phyloP scores from a whole-genome alignment of 2,888 invertebrate species.

The Sturmia bella region DNA sequence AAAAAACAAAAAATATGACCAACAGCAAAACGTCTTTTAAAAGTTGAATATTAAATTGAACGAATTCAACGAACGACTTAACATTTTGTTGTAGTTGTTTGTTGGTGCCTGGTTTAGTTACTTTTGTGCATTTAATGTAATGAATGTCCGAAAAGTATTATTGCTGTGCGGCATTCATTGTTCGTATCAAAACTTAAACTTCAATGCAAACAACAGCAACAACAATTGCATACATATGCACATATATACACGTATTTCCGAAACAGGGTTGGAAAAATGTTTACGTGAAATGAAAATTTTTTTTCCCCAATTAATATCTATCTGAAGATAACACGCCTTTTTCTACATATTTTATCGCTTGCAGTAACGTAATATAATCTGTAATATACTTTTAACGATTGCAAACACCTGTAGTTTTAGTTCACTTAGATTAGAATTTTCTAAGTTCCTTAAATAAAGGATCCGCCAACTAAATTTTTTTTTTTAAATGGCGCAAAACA shows the following conservation, averaged over 20 bases:
- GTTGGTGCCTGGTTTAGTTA: slow-evolving; percentile 20
- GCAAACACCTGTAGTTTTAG: too few species aligned
- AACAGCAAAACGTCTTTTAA: slow-evolving; percentile 34
- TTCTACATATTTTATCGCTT: too few species aligned
- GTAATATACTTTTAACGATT: too few species aligned
- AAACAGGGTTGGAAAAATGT: neutral
- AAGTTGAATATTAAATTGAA: slow-evolving; percentile 44
- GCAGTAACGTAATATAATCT: too few species aligned
- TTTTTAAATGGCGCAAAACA: too few species aligned
- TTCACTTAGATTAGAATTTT: too few species aligned
- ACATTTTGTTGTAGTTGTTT: slow-evolving; percentile 34
- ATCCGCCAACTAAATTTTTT: too few species aligned
- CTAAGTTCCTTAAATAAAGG: too few species aligned
- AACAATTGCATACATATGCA: slow-evolving; percentile 4
- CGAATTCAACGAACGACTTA: slow-evolving; percentile 46
- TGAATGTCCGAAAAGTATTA: slow-evolving; percentile 62
- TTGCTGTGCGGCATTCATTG: slow-evolving; percentile 39
- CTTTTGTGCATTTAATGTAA: slow-evolving; percentile 46
- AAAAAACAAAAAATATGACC: neutral
- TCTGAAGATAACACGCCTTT: too few species aligned
- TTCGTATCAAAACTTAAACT: slow-evolving; percentile 24
- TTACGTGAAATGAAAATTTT: too few species aligned
- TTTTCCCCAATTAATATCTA: too few species aligned
- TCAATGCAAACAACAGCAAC: slow-evolving; percentile 20
- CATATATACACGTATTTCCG: neutral